phyloP scores from a whole-genome alignment of 2,113 vertebrate species.

The Nansenia antarctica region DNA sequence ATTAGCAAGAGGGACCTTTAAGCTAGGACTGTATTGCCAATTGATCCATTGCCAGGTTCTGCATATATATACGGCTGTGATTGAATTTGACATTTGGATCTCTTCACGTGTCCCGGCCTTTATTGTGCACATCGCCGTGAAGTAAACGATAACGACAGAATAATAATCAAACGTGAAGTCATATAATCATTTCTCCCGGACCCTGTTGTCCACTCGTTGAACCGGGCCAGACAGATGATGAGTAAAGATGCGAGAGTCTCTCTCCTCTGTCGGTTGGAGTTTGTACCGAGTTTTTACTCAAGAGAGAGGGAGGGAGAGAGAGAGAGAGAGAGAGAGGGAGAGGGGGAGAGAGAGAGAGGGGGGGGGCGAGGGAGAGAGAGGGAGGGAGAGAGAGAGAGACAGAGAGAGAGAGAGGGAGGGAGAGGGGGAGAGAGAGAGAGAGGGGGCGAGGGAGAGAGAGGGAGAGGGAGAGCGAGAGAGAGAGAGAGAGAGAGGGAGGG shows the following conservation, averaged over 20 bases:
- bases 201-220: conserved; percentile 69
- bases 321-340: neutral
- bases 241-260: conserved; percentile 46
- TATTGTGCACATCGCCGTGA: conserved; percentile 75
- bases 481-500: neutral
- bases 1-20: conserved; percentile 72
- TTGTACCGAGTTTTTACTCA: no score
- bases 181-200: conserved; percentile 60
- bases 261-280: conserved; percentile 15
- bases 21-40: conserved; percentile 51
- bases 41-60: conserved; percentile 68
- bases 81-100: conserved; percentile 75
- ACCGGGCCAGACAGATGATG: conserved; percentile 69
- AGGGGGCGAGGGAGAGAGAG: neutral
- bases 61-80: conserved; percentile 69
- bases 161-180: conserved; percentile 70
- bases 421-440: neutral
- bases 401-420: no score
- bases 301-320: no score
- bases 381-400: no score
- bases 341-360: neutral
- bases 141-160: conserved; percentile 73
- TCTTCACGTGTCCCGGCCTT: conserved; percentile 72
- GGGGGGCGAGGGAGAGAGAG: no score
- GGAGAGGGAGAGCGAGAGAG: neutral